phyloP scores from a whole-genome alignment of 1,140 invertebrate genomes.

The Drosophila sechellia region DNA sequence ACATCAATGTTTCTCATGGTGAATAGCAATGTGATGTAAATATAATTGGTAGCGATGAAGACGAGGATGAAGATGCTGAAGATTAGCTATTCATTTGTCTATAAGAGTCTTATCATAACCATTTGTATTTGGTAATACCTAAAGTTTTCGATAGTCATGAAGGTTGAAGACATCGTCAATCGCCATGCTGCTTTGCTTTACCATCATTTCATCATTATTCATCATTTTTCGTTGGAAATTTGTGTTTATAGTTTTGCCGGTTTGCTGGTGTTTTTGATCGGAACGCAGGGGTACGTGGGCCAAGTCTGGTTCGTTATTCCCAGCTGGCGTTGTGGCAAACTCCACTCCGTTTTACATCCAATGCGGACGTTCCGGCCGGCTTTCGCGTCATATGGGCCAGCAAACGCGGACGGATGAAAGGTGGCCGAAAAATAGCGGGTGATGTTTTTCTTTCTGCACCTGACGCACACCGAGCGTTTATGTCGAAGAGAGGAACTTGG shows the following conservation, averaged over 20 bases:
- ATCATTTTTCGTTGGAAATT: neutral
- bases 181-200: no score
- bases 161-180: neutral
- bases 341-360: slow-evolving; percentile 17
- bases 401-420: neutral
- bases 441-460: slow-evolving; percentile 31
- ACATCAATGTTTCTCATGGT: neutral
- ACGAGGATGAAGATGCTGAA: no score
- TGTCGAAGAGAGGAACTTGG: neutral
- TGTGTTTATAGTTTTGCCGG: neutral
- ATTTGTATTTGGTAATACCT: no score
- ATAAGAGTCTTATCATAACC: no score
- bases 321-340: slow-evolving; percentile 21
- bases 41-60: no score
- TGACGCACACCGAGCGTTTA: slow-evolving; percentile 18
- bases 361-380: slow-evolving; percentile 40
- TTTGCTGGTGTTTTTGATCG: neutral
- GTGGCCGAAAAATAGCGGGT: neutral
- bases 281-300: slow-evolving; percentile 20
- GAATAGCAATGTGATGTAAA: no score
- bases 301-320: slow-evolving; percentile 27
- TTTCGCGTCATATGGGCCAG: slow-evolving; percentile 29
- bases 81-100: no score
- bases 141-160: neutral
- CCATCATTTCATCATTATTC: no score